Conservation (phyloP, 2,888 invertebrate genomes). For the Xestia rhomboidea region DNA sequence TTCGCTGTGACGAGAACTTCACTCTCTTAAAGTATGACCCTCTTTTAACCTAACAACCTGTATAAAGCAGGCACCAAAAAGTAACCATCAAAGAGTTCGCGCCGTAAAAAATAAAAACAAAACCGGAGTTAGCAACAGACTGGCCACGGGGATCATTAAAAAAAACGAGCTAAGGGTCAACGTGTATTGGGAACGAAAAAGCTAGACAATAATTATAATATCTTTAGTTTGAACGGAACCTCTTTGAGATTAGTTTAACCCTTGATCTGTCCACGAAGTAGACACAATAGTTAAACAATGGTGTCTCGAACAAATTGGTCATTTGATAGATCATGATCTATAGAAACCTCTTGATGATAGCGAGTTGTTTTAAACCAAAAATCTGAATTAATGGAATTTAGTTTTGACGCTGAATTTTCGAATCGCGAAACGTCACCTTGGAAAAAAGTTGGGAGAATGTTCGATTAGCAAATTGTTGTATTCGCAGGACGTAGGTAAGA, state of each 20-base stretch:
- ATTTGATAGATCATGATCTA: too few relatives aligned
- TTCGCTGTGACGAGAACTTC: neutral
- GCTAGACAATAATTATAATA: conserved; percentile 9
- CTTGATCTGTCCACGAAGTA: too few relatives aligned
- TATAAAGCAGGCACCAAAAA: conserved; percentile 60
- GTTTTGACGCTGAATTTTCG: neutral
- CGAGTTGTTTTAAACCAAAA: neutral
- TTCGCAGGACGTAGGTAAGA: neutral
- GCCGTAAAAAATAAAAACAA: conserved; percentile 71
- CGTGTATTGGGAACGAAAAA: conserved; percentile 28
- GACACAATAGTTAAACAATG: too few relatives aligned
- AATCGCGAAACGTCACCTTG: neutral
- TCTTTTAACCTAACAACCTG: neutral
- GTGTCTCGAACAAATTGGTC: too few relatives aligned
- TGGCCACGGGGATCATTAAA: conserved; percentile 70
- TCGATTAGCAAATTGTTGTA: neutral
- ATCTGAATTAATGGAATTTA: too few relatives aligned
- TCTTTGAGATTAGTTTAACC: too few relatives aligned
- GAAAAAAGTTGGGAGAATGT: neutral
- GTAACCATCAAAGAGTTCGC: conserved; percentile 56
- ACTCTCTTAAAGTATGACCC: neutral
- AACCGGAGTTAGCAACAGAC: conserved; percentile 76
- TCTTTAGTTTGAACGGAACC: neutral
- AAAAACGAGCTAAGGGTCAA: conserved; percentile 61
- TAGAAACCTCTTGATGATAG: neutral